phyloP scores from a whole-genome alignment of 1,140 invertebrate genomes.

The Heliconius hermathena region DNA sequence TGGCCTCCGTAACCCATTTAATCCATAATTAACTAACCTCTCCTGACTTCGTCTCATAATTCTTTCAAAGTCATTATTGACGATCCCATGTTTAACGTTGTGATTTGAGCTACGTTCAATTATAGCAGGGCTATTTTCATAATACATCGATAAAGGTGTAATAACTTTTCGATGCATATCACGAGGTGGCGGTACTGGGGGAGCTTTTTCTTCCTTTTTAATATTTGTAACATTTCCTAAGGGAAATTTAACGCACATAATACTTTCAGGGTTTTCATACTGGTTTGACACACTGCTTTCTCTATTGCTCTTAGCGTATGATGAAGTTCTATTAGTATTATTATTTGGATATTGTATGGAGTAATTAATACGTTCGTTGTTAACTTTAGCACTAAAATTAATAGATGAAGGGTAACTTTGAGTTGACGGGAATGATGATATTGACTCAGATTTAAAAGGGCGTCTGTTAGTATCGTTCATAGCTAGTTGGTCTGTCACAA shows the following conservation, averaged over 20 bases:
- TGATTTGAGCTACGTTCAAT: slow-evolving; percentile 56
- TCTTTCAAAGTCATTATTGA: slow-evolving; percentile 77
- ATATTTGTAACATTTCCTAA: slow-evolving; percentile 74
- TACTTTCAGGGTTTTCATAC: slow-evolving; percentile 68
- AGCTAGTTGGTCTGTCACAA: slow-evolving; percentile 56
- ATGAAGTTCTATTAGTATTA: slow-evolving; percentile 62
- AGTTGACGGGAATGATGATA: slow-evolving; percentile 78
- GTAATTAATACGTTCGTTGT: slow-evolving; percentile 80
- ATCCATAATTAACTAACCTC: slow-evolving; percentile 56
- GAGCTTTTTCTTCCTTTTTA: slow-evolving; percentile 74
- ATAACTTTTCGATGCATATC: slow-evolving; percentile 84
- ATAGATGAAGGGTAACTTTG: slow-evolving; percentile 80
- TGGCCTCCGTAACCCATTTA: slow-evolving; percentile 70
- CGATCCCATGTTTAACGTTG: slow-evolving; percentile 63
- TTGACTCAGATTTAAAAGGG: slow-evolving; percentile 74
- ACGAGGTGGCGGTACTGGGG: slow-evolving; percentile 87
- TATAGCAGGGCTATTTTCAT: slow-evolving; percentile 71
- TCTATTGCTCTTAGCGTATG: slow-evolving; percentile 65
- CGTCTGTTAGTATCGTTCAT: slow-evolving; percentile 62
- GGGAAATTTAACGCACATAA: slow-evolving; percentile 80
- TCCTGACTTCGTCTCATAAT: slow-evolving; percentile 77
- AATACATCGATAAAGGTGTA: slow-evolving; percentile 78
- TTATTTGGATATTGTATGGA: slow-evolving; percentile 75
- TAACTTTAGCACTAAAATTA: slow-evolving; percentile 81
- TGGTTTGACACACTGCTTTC: slow-evolving; percentile 64